phyloP scores from a whole-genome alignment of 2,113 vertebrate species.

The Alces alces region DNA sequence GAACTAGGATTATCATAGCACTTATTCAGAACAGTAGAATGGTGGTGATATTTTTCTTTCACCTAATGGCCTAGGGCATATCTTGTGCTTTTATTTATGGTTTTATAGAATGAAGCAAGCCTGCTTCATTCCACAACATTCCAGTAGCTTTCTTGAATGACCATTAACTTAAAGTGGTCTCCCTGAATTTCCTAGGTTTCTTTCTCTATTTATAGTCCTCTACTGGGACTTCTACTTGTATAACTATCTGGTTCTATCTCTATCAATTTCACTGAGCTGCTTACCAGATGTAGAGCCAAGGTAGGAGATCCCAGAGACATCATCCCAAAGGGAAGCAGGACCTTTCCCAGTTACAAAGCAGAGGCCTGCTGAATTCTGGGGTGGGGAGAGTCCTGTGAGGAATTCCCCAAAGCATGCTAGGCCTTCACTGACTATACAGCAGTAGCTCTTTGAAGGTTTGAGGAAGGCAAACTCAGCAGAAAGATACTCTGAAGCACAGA shows the following conservation, averaged over 20 bases:
- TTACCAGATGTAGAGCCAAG: neutral
- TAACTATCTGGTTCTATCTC: neutral
- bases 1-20: neutral
- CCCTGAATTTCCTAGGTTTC: neutral
- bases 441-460: neutral
- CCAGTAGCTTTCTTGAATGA: neutral
- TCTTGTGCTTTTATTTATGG: neutral
- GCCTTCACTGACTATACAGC: neutral
- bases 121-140: neutral
- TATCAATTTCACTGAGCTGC: neutral
- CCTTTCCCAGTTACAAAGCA: neutral
- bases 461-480: neutral
- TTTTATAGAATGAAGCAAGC: neutral
- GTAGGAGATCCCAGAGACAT: neutral
- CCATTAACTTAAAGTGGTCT: neutral
- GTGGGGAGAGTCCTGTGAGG: neutral
- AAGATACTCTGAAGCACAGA: neutral
- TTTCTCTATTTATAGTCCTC: neutral
- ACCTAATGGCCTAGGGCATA: neutral
- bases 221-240: neutral
- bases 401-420: neutral
- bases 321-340: neutral
- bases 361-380: neutral
- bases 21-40: neutral
- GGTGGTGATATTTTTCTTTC: neutral